phyloP scores from a whole-genome alignment of 2,888 invertebrate species.

The Chrysotoxum bicinctum region DNA sequence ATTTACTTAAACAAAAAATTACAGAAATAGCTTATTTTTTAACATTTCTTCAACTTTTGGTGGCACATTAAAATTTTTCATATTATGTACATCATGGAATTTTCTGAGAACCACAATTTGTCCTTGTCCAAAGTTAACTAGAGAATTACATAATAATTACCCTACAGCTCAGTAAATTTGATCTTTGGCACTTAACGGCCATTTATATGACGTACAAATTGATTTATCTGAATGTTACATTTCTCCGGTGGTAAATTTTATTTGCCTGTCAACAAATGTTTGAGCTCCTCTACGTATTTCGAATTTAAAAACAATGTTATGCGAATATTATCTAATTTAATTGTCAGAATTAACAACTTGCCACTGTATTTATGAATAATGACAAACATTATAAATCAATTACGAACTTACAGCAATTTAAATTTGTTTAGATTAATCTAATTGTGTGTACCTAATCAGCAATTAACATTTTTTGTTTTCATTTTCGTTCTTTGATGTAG shows the following conservation, averaged over 20 bases:
- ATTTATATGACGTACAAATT: not conserved
- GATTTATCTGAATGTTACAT: not conserved
- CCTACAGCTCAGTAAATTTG: not conserved
- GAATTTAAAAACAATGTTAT: not conserved
- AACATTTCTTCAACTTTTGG: no score
- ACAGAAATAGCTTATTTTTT: no score
- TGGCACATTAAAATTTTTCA: no score
- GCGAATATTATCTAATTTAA: not conserved
- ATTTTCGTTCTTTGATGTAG: not conserved
- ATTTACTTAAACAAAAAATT: no score
- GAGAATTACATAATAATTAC: not conserved
- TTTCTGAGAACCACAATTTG: no score
- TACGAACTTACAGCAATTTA: not conserved
- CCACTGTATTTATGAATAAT: slow-evolving; percentile 25
- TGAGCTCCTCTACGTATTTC: not conserved
- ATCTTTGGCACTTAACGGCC: not conserved
- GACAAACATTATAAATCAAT: slow-evolving; percentile 14
- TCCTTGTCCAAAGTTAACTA: not conserved
- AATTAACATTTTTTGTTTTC: slow-evolving; percentile 5
- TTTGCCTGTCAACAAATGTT: not conserved
- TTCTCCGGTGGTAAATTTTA: not conserved
- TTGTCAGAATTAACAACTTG: slow-evolving; percentile 5
- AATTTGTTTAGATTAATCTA: slow-evolving; percentile 18
- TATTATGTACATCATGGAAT: no score
- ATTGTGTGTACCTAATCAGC: not conserved